Percentiles rank a stretch among this genome's conserved stretches.
These are phyloP conservation scores for Microcebus griseorufus DNA, from an alignment of 2,113 vertebrate genomes.

Conservation along the genomic window DNA sequence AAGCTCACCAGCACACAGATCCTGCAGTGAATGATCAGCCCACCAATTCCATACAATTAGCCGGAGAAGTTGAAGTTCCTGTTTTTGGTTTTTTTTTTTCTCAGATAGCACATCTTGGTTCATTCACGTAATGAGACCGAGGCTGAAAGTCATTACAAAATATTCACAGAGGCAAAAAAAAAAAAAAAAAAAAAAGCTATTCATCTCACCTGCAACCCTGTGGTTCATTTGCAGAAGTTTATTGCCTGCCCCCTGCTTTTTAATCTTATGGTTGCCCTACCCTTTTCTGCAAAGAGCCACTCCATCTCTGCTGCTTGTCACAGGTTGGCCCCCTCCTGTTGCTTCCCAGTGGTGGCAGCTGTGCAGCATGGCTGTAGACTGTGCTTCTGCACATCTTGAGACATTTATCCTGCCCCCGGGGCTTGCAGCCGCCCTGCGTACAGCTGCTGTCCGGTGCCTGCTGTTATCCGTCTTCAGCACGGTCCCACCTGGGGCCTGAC, in stretches of 20 bases:
- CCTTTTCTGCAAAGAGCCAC: neutral
- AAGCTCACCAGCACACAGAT: neutral
- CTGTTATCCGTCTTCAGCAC: neutral
- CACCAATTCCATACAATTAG: neutral
- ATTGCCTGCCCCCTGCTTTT: neutral
- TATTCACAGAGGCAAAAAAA: neutral
- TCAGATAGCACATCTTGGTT: neutral
- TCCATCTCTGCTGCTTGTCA: neutral
- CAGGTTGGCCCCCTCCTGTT: neutral
- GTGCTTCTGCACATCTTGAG: neutral
- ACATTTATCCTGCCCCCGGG: neutral
- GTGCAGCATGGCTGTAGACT: neutral
- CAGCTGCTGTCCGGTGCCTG: neutral
- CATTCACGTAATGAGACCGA: neutral
- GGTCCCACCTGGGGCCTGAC: neutral
- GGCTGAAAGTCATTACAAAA: neutral
- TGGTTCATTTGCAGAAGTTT: neutral
- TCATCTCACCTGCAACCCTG: neutral
- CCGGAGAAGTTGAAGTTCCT: neutral
- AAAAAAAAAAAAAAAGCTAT: neutral
- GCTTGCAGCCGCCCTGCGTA: neutral
- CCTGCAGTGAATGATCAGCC: neutral
- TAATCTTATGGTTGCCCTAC: neutral
- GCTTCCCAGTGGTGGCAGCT: neutral
- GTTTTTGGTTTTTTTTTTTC: neutral